phyloP scores from a whole-genome alignment of 2,888 invertebrate species.

The Unio pictorum region DNA sequence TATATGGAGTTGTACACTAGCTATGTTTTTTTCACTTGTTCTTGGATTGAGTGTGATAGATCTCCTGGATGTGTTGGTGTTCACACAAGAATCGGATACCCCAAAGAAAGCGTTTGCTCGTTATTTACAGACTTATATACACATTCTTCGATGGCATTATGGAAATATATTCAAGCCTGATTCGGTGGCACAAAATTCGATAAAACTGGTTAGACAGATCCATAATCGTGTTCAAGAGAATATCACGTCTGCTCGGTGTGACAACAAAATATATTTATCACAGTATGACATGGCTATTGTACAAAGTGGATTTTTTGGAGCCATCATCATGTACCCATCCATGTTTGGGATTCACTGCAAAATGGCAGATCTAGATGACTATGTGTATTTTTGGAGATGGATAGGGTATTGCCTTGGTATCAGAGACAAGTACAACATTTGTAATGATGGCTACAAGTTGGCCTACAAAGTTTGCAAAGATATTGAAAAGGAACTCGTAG shows the following conservation, averaged over 20 bases:
- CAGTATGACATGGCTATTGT: constrained; percentile 90
- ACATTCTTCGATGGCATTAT: constrained; percentile 85
- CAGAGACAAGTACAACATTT: constrained; percentile 76
- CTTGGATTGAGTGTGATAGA: constrained; percentile 83
- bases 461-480: constrained; percentile 51
- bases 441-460: constrained; percentile 40
- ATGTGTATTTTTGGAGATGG: constrained; percentile 88
- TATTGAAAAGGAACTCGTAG: constrained; percentile 50
- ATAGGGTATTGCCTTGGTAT: constrained; percentile 87
- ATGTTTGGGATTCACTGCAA: constrained; percentile 79
- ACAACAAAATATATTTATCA: constrained; percentile 75
- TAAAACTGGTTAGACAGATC: constrained; percentile 71
- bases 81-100: constrained; percentile 81
- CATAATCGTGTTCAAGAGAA: constrained; percentile 75
- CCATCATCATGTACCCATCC: constrained; percentile 77
- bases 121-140: constrained; percentile 85
- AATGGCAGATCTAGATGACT: constrained; percentile 81
- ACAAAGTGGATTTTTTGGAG: constrained; percentile 90
- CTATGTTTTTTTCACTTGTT: constrained; percentile 84
- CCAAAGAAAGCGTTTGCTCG: constrained; percentile 81
- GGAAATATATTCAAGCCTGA: constrained; percentile 78
- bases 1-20: constrained; percentile 80
- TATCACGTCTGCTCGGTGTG: constrained; percentile 47
- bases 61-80: constrained; percentile 80
- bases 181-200: constrained; percentile 72